Evolutionary conservation across 2,888 invertebrate genomes (phyloP), one percentile per base, ranked within the genome.

Genomic region (Cheilosia urbana): DNA sequence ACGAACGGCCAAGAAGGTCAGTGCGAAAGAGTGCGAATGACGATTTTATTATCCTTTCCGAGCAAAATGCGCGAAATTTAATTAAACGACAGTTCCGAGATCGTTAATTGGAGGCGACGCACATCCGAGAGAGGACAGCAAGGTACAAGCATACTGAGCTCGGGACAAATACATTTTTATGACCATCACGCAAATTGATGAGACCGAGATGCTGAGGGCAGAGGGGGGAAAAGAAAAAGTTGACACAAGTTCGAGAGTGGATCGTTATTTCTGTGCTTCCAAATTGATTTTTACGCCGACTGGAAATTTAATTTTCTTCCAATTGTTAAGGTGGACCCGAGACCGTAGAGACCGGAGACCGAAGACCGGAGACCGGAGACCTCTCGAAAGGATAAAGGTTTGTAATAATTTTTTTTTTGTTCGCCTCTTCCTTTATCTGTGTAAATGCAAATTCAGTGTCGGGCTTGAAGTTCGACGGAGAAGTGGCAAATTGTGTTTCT

Each of bases 11-110:
- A 58, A 51, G 71, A 71, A 57, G 75, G 58, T 69, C 79, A 75
- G 69, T 58, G 65, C 27, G 60, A 79, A 37, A 42, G 45, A 68
- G 60, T 55, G 40, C 76, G 58, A 62, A 81, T 85, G 80, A 80
- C 71, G 81, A 85, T 85, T 85, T 85, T 85, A 85, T 85, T 85
- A 85, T 85, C 66, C 80, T 80, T 68, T 42, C 4, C 76, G 68
- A 57, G 77, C 57, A 72, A 42, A 77, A 80, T 77, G 84, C 62
- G 30, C 30, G 75, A 76, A 72, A 85, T 80, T 85, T 85, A 85
- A 85, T 85, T 85, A 85, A 85, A 72, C 62, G 68, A 49, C 76
- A 81, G 55, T 24, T 60, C 45, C 60, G 75, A 66, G 49, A 66
- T 75, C 84, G 60, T 84, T 79, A 84, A 84, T 76, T 73, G 78